A percentile compares a stretch with the other conserved stretches of the same genome.
phyloP scores from a whole-genome alignment of 2,888 invertebrate species.

The Hartigia nigra region DNA sequence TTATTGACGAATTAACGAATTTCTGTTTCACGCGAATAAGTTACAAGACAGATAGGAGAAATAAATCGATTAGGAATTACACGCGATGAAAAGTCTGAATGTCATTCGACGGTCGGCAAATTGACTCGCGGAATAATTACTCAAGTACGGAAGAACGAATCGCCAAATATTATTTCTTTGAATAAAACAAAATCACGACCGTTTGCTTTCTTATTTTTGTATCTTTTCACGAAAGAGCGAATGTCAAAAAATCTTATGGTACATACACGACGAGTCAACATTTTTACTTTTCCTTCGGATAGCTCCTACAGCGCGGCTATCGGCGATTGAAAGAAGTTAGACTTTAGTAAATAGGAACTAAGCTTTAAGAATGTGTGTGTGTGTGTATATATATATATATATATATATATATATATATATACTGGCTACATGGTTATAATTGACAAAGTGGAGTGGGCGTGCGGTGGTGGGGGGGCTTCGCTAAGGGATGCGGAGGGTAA shows the following conservation, averaged over 20 bases:
- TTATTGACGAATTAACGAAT: too few species aligned
- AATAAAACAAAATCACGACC: background rate
- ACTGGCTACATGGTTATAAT: background rate
- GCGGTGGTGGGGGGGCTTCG: too few species aligned
- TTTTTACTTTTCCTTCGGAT: background rate
- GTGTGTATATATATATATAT: background rate
- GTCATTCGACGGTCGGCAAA: background rate
- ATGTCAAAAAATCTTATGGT: background rate
- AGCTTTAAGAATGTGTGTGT: background rate
- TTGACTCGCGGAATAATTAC: background rate
- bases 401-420: background rate
- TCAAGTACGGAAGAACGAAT: background rate
- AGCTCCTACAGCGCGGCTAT: background rate
- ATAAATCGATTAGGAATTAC: too few species aligned
- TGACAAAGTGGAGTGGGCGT: background rate
- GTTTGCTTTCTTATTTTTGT: background rate
- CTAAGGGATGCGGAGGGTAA: background rate
- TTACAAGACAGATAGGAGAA: too few species aligned
- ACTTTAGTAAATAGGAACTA: background rate
- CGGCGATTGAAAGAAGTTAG: background rate
- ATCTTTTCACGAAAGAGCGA: background rate
- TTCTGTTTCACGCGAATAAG: background rate
- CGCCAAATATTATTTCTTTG: background rate
- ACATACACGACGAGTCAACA: background rate
- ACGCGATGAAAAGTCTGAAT: too few species aligned